phyloP scores from a whole-genome alignment of 2,113 vertebrate genomes.

The Pterophyllum scalare region DNA sequence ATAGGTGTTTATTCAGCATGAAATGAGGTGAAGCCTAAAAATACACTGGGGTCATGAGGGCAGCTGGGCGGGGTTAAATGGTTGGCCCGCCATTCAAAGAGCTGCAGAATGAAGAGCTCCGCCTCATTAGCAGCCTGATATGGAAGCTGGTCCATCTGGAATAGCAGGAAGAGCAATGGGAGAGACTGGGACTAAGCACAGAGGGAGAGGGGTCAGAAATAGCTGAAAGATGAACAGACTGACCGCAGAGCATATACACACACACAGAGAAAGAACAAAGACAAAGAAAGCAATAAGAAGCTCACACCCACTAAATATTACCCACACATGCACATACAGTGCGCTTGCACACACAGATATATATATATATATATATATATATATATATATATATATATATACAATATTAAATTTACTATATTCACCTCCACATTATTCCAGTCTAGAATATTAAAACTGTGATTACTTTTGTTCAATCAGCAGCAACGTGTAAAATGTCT shows the following conservation, averaged over 20 bases:
- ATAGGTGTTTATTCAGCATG: slow-evolving; percentile 66
- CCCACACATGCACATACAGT: background rate
- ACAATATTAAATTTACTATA: background rate
- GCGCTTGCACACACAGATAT: background rate
- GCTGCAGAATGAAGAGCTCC: slow-evolving; percentile 49
- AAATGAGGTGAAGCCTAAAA: slow-evolving; percentile 72
- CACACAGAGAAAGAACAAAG: background rate
- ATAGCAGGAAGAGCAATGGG: slow-evolving; percentile 30
- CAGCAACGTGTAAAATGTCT: too few relatives aligned
- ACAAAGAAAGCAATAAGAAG: background rate
- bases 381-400: too few relatives aligned
- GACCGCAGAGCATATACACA: slow-evolving; percentile 8
- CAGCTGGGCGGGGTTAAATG: slow-evolving; percentile 62
- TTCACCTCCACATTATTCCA: background rate
- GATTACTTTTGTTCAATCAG: background rate
- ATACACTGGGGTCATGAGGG: slow-evolving; percentile 44
- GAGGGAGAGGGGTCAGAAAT: background rate
- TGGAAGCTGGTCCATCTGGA: slow-evolving; percentile 48
- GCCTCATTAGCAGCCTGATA: slow-evolving; percentile 55
- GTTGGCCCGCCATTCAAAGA: slow-evolving; percentile 61
- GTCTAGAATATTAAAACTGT: background rate
- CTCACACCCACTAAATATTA: background rate
- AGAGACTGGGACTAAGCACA: slow-evolving; percentile 9
- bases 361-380: too few relatives aligned
- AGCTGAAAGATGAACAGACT: slow-evolving; percentile 41